Evolutionary conservation across 2,797 vertebrate genomes (phyloP).

Genomic region (Tokudaia tokunoshimensis): DNA sequence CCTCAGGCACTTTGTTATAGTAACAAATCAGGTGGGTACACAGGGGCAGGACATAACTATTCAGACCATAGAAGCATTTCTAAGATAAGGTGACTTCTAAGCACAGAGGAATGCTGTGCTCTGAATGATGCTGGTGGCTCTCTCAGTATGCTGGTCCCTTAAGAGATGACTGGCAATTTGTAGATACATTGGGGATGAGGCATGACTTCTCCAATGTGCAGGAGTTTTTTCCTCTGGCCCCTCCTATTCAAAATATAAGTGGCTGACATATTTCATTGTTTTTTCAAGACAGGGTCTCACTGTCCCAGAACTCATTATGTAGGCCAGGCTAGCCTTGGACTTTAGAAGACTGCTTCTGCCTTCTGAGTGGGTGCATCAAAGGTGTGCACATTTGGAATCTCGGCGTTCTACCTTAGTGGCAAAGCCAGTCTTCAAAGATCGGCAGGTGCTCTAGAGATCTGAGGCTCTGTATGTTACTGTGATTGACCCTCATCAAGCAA

Average conservation of each 20-base stretch:
- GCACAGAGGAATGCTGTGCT: background rate
- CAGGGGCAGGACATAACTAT: background rate
- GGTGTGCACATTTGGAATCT: background rate
- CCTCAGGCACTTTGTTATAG: background rate
- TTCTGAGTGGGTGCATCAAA: background rate
- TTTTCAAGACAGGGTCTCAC: background rate
- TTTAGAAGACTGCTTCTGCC: background rate
- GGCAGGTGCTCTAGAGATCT: background rate
- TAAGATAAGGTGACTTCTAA: background rate
- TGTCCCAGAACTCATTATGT: background rate
- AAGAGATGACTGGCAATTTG: background rate
- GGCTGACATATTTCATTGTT: background rate
- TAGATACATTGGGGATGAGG: background rate
- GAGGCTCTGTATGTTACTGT: background rate
- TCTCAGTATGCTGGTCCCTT: background rate
- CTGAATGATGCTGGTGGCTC: background rate
- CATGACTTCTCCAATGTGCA: rapidly evolving
- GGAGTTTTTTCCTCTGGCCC: background rate
- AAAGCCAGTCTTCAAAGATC: background rate
- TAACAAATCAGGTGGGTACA: background rate
- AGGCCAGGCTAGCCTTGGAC: background rate
- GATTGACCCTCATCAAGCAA: background rate
- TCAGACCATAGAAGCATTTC: background rate
- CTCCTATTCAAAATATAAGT: background rate
- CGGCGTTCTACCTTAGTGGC: background rate